phyloP scores from a whole-genome alignment of 2,113 vertebrate species.

The Poeciliopsis prolifica region DNA sequence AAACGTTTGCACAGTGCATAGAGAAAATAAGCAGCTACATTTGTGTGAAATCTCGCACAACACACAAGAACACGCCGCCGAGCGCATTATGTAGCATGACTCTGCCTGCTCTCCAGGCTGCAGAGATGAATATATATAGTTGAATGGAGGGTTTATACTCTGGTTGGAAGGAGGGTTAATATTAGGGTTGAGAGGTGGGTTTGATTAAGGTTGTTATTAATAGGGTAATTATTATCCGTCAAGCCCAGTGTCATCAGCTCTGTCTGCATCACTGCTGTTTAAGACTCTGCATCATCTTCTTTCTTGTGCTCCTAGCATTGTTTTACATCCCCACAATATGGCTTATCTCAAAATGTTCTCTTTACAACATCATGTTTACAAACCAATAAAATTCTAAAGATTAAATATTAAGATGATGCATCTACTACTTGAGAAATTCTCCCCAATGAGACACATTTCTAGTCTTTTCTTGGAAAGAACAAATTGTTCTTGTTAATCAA shows the following conservation, averaged over 20 bases:
- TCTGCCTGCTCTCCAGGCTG: conserved; percentile 36
- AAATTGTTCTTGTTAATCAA: conserved; percentile 68
- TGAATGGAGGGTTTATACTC: too few relatives aligned
- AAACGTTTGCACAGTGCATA: background rate
- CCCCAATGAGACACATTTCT: conserved; percentile 41
- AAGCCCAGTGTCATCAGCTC: conserved; percentile 20
- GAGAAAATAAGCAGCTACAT: background rate
- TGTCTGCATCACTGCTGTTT: background rate
- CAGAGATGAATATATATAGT: conserved; percentile 17
- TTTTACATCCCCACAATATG: background rate
- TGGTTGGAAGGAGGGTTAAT: too few relatives aligned
- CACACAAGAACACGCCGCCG: conserved; percentile 5
- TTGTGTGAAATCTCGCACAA: conserved; percentile 17
- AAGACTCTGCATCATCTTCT: conserved; percentile 6
- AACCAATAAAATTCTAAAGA: conserved; percentile 18
- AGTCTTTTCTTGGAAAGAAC: conserved; percentile 47
- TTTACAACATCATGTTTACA: background rate
- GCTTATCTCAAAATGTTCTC: background rate
- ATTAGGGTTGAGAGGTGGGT: too few relatives aligned
- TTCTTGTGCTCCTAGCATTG: background rate
- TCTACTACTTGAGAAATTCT: conserved; percentile 13
- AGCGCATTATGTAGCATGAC: conserved; percentile 26
- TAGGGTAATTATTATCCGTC: conserved; percentile 35
- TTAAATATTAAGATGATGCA: conserved; percentile 14
- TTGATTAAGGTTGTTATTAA: too few relatives aligned